phyloP scores from a whole-genome alignment of 2,797 vertebrate species.

The Uromys caudimaculatus region DNA sequence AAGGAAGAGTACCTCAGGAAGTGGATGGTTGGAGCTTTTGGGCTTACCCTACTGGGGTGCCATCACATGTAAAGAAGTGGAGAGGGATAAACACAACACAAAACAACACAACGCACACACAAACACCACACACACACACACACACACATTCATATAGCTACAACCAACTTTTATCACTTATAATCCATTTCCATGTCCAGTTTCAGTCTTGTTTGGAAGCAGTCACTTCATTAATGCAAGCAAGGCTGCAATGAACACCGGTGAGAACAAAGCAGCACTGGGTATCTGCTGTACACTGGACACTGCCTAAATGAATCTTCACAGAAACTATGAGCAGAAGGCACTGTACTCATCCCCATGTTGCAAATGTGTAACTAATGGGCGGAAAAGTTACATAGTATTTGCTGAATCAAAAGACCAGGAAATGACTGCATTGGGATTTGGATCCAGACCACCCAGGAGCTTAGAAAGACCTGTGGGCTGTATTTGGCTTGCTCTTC shows the following conservation, averaged over 20 bases:
- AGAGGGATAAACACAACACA: background rate
- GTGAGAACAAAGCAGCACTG: background rate
- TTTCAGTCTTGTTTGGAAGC: constrained; percentile 17
- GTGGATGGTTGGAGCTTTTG: background rate
- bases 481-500: background rate
- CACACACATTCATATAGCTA: background rate
- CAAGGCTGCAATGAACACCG: background rate
- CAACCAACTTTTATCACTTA: constrained; percentile 9
- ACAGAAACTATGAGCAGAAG: background rate
- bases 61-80: background rate
- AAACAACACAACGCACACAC: too few species aligned
- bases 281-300: background rate
- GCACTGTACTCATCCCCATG: background rate
- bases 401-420: background rate
- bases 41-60: background rate
- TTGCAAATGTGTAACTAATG: background rate
- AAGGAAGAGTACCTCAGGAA: background rate
- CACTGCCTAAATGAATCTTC: background rate
- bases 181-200: background rate
- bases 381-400: background rate
- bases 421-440: background rate
- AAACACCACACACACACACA: background rate
- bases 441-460: background rate
- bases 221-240: background rate
- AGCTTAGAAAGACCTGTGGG: background rate